phyloP scores from a whole-genome alignment of 2,888 invertebrate genomes.

The Cataglyphis rosenhaueri region DNA sequence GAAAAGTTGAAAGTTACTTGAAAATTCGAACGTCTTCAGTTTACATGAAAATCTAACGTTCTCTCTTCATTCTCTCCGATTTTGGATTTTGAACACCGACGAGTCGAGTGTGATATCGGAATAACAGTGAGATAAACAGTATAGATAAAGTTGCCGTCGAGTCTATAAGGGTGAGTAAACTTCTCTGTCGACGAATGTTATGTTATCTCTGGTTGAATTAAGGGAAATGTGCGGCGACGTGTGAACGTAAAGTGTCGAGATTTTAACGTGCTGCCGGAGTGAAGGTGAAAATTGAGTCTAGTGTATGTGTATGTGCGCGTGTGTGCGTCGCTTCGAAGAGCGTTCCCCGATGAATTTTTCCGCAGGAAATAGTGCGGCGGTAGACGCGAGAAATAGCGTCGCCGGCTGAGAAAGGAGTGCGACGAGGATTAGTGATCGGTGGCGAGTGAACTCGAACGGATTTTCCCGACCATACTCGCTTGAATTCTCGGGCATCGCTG shows the following conservation, averaged over 20 bases:
- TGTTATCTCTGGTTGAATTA: background rate
- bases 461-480: constrained; percentile 12
- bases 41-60: background rate
- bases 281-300: constrained; percentile 27
- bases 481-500: background rate
- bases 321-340: background rate
- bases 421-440: background rate
- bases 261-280: background rate
- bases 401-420: background rate
- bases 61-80: no score
- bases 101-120: background rate
- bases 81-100: background rate
- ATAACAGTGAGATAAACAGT: constrained; percentile 4
- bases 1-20: constrained; percentile 33
- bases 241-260: background rate
- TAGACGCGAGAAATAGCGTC: constrained; percentile 8
- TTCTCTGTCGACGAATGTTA: background rate
- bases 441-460: constrained; percentile 10
- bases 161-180: background rate
- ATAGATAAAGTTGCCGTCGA: background rate
- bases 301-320: background rate
- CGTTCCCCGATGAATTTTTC: background rate
- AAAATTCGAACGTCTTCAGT: background rate
- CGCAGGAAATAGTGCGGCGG: constrained; percentile 8
- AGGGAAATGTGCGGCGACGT: background rate